These are phyloP conservation scores for Plutomurus gul DNA, from an alignment of 1,140 invertebrate species.

Conservation along the genomic window DNA sequence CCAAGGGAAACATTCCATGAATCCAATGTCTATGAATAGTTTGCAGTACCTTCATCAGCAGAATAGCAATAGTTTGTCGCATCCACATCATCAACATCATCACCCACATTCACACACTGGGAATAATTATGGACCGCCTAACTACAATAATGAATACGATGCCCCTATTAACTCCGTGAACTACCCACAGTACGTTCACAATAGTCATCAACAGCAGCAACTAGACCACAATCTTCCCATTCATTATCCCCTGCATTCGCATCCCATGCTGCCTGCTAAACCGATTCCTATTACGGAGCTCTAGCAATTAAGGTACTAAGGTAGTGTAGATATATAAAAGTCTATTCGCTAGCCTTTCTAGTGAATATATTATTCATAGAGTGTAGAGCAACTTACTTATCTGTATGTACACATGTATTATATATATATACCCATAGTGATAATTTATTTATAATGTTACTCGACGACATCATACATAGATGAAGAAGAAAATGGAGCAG, in stretches of 20 bases:
- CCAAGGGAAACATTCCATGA: background rate
- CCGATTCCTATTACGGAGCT: conserved; percentile 87
- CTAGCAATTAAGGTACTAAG: conserved; percentile 65
- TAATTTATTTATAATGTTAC: no score
- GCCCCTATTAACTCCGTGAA: conserved; percentile 43
- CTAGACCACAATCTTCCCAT: conserved; percentile 38
- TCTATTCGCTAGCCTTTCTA: background rate
- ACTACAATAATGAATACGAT: conserved; percentile 50
- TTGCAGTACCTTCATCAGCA: conserved; percentile 31
- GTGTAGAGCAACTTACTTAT: no score
- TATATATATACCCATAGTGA: no score
- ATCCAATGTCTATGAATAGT: conserved; percentile 3
- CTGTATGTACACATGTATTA: no score
- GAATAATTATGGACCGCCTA: conserved; percentile 39
- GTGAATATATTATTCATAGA: background rate
- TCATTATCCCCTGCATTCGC: conserved; percentile 43
- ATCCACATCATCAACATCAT: conserved; percentile 15
- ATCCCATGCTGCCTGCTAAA: conserved; percentile 59
- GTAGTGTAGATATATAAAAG: background rate
- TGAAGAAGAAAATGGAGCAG: no score
- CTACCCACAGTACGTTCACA: conserved; percentile 43
- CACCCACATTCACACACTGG: conserved; percentile 2
- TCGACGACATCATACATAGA: background rate
- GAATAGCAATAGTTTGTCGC: conserved; percentile 8
- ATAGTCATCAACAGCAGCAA: background rate